Base-by-base conservation (phyloP, 2,888 invertebrate genomes). In the Aromia moschata region DNA sequence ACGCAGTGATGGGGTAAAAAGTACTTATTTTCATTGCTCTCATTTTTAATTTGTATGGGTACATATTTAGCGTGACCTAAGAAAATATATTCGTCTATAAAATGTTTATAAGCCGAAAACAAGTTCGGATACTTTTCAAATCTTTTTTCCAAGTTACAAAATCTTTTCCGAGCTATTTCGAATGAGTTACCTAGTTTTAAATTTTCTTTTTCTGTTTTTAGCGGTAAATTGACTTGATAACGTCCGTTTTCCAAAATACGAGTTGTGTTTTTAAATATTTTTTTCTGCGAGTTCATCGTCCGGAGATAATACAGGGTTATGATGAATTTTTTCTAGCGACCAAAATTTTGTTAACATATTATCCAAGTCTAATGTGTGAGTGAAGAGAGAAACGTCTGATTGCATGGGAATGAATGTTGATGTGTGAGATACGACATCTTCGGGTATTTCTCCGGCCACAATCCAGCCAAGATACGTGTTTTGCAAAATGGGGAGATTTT, bases 391-490 rank as follows among this genome's bases (percentile, higher is more conserved):
- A n/a, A n/a, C n/a, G n/a, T 52, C 2, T 41, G 30, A 3, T 38
- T 14, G 25, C 9, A 9, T 4, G 25, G 4, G 5, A 25, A 25
- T 9, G 25, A 25, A 25, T 25, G 25, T n/a, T 15, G n/a, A 33
- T 9, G 1, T 25, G 14, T 47, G 31, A n/a, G 10, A 49, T 2
- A 30, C 25, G 47, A 1, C 16, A 10, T 18, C 17, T 4, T 4
- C 11, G 5, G 54, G 36, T 15, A 62, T 11, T 5, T 20, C 37
- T 20, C 59, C 64, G 7, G 44, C 45, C 9, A 64, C 12, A 18
- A 61, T 44, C 59, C 59, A 60, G n/a, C 64, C 64, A 16, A 63
- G 25, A 12, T 58, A 46, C n/a, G n/a, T n/a, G n/a, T n/a, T n/a
- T n/a, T n/a, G n/a, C n/a, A n/a, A n/a, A n/a, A n/a, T n/a, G n/a